Evolutionary conservation across 2,797 vertebrate genomes (phyloP), one percentile per base, ranked within the genome.

Genomic region (Acanthurus tractus): DNA sequence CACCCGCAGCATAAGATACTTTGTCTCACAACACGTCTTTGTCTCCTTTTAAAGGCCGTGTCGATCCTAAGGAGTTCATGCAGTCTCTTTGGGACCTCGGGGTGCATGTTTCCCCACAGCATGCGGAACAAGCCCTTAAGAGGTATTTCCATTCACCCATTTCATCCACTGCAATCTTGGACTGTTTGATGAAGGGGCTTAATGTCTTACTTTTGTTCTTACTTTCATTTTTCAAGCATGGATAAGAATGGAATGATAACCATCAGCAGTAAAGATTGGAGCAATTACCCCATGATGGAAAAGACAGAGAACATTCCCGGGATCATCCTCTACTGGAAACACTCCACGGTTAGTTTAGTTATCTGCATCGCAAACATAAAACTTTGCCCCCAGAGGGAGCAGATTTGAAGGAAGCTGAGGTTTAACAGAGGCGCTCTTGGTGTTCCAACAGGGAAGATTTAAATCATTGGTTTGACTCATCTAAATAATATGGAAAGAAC

Each of bases 241-340:
- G 98, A 99, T 79, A 98, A 96, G 84, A 98, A 98, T 0, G 98
- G 98, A 17, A 97, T 96, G 0, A 98, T 99, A 95, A 99, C 97
- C 3, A 97, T 99, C 34, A 95, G 96, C 78, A 98, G 97, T 93
- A 96, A 97, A 1, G 97, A 99, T 76, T 99, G 98, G 98, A 94
- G 97, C 79, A 97, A 97, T 81, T 96, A 96, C 79, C 94, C 96
- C 52, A 89, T 96, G 25, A 85, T 96, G 83, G 96, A 98, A 56
- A 96, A 97, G 0, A 96, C 95, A 0, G 97, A 98, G 53, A 97
- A 94, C 94, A 96, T 99, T 88, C 98, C 98, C 0, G 98, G 99
- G 94, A 99, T 99, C 93, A 98, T 99, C 89, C 94, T 99, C 0
- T 99, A 99, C 94, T 99, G 98, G 98, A 99, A 99, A 88, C 98